These are phyloP conservation scores for Gallinago solitaria DNA, from an alignment of 2,797 vertebrate genomes.

Conservation along the genomic window DNA sequence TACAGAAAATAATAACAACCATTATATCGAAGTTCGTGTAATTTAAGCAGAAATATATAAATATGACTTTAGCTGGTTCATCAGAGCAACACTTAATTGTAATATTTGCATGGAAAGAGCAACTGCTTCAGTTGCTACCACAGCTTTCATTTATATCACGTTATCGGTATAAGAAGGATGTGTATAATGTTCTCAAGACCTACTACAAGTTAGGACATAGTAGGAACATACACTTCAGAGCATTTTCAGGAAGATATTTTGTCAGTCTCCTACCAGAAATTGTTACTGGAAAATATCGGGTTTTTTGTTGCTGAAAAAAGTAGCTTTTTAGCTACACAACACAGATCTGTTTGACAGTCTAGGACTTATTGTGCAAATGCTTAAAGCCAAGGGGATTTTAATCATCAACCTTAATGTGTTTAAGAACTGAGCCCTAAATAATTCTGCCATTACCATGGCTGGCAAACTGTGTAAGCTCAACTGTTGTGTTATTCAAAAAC, in stretches of 20 bases:
- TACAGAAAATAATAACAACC: background rate
- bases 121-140: constrained; percentile 36
- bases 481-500: background rate
- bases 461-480: background rate
- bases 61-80: background rate
- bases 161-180: constrained; percentile 44
- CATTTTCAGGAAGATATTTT: constrained; percentile 36
- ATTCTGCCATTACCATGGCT: background rate
- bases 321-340: constrained; percentile 31
- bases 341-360: constrained; percentile 9
- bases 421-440: background rate
- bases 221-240: constrained; percentile 12
- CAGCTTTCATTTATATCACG: constrained; percentile 36
- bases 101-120: constrained; percentile 7
- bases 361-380: background rate
- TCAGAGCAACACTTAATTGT: background rate
- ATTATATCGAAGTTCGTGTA: background rate
- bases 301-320: background rate
- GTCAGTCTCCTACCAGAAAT: background rate
- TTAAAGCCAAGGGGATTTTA: constrained; percentile 27
- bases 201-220: constrained; percentile 29
- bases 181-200: background rate
- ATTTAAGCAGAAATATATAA: constrained; percentile 33
- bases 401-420: constrained; percentile 8
- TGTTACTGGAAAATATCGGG: constrained; percentile 8